Conservation (phyloP, 2,113 vertebrate species). For the Lipotes vexillifer region DNA sequence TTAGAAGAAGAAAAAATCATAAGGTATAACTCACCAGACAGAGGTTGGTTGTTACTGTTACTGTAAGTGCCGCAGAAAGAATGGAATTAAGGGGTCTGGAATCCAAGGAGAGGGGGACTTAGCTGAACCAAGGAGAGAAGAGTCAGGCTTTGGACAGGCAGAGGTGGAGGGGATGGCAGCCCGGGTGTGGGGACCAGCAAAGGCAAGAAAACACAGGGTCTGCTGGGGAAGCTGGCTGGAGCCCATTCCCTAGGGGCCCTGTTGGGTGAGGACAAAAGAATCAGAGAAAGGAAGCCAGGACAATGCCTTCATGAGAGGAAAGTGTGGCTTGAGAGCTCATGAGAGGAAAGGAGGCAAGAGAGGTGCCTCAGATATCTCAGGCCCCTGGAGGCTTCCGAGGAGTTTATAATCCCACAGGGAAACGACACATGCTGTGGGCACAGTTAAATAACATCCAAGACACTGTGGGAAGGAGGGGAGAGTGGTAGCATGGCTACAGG, state of each 20-base stretch:
- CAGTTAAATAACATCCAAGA: background rate
- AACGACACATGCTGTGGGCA: rapidly evolving
- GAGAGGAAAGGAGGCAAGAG: background rate
- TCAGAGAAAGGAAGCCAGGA: background rate
- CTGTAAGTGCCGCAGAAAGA: background rate
- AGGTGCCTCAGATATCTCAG: background rate
- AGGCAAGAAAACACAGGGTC: background rate
- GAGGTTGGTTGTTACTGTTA: background rate
- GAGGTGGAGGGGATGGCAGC: background rate
- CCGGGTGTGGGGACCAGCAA: background rate
- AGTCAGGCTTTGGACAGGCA: background rate
- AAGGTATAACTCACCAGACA: background rate
- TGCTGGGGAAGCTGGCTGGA: background rate
- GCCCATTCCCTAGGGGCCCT: background rate
- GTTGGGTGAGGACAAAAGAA: background rate
- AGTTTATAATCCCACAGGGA: background rate
- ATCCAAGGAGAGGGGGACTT: background rate
- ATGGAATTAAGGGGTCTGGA: background rate
- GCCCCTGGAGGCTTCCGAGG: background rate
- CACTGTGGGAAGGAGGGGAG: background rate
- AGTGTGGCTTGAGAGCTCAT: too few species aligned
- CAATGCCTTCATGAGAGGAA: rapidly evolving
- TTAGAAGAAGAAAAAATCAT: background rate
- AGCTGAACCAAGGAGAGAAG: background rate
- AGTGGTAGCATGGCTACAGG: background rate